Evolutionary conservation across 2,797 vertebrate species (phyloP).

Genomic region (Siniperca scherzeri): DNA sequence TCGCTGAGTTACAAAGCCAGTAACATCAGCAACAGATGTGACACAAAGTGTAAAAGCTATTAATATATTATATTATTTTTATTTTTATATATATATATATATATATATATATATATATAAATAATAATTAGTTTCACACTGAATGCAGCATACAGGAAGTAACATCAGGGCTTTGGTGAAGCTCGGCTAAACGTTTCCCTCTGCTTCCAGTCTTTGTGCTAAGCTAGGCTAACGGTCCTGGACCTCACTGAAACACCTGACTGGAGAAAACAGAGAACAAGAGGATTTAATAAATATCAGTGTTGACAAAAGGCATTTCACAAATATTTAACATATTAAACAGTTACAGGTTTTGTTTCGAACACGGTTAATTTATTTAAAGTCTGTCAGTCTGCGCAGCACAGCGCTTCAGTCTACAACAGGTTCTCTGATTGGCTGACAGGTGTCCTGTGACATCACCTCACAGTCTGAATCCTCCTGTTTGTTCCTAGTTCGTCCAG

Average conservation of each 20-base stretch:
- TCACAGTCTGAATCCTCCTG: neutral
- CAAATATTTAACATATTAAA: conserved; percentile 12
- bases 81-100: too few relatives aligned
- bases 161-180: too few relatives aligned
- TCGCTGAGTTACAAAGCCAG: neutral
- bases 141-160: too few relatives aligned
- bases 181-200: too few relatives aligned
- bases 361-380: neutral
- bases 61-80: too few relatives aligned
- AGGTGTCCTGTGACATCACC: conserved; percentile 8
- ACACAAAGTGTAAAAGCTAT: neutral
- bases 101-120: too few relatives aligned
- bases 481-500: conserved; percentile 15
- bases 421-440: conserved; percentile 27
- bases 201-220: neutral
- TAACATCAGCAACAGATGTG: too few relatives aligned
- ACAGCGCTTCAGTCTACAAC: conserved; percentile 4
- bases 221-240: conserved; percentile 1
- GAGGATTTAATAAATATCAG: neutral
- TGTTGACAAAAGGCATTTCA: neutral
- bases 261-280: neutral
- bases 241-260: neutral
- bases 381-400: conserved; percentile 7
- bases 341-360: conserved; percentile 14
- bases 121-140: too few relatives aligned